Conservation (phyloP, 2,888 invertebrate genomes). For the Ditylenchus weischeri region DNA sequence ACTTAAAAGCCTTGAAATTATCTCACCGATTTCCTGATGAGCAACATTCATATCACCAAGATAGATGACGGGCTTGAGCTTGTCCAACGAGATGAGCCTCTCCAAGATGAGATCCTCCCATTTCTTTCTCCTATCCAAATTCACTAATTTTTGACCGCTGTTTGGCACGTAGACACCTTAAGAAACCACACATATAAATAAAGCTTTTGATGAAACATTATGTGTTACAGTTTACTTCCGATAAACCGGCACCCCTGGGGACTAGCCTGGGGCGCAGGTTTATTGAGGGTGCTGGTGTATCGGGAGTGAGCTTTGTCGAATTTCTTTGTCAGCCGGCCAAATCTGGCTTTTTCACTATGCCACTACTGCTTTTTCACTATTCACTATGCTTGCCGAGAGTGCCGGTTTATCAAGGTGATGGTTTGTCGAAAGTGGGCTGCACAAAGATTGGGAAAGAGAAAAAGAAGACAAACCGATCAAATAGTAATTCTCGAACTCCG, state of each 20-base stretch:
- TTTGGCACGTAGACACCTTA: conserved; percentile 77
- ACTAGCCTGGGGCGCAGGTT: too few relatives aligned
- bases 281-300: too few relatives aligned
- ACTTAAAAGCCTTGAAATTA: not conserved
- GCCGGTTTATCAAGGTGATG: too few relatives aligned
- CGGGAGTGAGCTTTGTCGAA: too few relatives aligned
- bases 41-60: conserved; percentile 93
- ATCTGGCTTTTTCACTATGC: too few relatives aligned
- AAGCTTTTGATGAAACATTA: not conserved
- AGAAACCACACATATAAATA: conserved; percentile 52
- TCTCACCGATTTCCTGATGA: conserved; percentile 81
- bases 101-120: conserved; percentile 83
- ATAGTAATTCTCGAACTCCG: conserved; percentile 86
- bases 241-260: too few relatives aligned
- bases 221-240: not conserved
- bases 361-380: too few relatives aligned
- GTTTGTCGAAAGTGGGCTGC: too few relatives aligned
- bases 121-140: conserved; percentile 75
- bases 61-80: conserved; percentile 82
- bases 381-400: too few relatives aligned
- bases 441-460: not conserved
- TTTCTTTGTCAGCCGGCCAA: too few relatives aligned
- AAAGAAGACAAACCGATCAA: conserved; percentile 67
- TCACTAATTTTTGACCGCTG: conserved; percentile 81
- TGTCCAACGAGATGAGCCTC: conserved; percentile 76